Evolutionary conservation across 2,797 vertebrate species (phyloP).

Genomic region (Peromyscus eremicus): DNA sequence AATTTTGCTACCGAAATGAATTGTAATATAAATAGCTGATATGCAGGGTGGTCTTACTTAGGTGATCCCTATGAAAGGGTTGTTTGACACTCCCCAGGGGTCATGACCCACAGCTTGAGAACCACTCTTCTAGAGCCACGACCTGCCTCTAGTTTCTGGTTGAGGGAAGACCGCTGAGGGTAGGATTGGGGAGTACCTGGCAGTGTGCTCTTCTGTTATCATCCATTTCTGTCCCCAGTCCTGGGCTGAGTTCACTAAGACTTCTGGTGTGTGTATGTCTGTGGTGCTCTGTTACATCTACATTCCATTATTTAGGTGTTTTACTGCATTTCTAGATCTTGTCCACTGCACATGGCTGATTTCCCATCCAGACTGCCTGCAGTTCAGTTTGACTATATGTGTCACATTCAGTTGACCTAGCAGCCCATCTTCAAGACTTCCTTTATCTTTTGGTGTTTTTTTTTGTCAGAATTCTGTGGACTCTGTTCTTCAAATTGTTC

Average conservation of each 20-base stretch:
- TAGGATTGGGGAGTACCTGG: background rate
- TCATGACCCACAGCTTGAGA: background rate
- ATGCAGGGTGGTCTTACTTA: background rate
- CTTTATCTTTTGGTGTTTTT: background rate
- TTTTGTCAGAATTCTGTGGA: background rate
- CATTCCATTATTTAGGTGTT: background rate
- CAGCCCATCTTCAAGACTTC: background rate
- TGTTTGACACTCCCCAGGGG: background rate
- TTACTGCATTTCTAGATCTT: background rate
- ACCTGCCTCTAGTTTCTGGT: background rate
- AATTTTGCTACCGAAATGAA: background rate
- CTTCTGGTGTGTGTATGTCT: background rate
- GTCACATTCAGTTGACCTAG: background rate
- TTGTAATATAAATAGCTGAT: background rate
- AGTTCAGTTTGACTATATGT: background rate
- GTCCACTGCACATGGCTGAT: accelerated
- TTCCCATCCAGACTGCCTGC: background rate
- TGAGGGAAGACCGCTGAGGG: background rate
- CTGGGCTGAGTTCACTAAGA: background rate
- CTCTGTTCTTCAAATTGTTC: background rate
- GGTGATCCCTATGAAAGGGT: background rate
- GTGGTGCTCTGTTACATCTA: background rate
- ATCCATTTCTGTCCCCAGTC: background rate
- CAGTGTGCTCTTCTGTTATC: background rate
- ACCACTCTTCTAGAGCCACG: background rate